Base-by-base conservation (phyloP, 2,888 invertebrate species). In the Nephrotoma flavescens region DNA sequence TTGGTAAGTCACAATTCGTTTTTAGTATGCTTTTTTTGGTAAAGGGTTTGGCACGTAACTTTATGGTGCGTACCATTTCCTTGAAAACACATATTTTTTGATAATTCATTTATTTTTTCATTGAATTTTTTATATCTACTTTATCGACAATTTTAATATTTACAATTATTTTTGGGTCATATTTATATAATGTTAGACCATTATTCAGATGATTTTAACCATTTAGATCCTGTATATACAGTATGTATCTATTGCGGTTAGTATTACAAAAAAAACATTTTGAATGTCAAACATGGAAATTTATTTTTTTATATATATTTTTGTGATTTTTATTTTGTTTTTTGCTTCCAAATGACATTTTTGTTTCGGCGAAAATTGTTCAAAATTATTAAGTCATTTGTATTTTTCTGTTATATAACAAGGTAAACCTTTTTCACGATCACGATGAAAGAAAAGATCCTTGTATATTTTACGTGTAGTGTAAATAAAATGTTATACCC, bases 1-100 rank as follows among this genome's bases (percentile, higher is more conserved):
- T 94, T 91, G 95, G 95, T 95, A 93, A 92, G 91, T 89, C 45
- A 31, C 57, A 57, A 41, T 86, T 47, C n/a, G 9, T 84, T 84
- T 45, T 86, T 86, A 86, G 41, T 31, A 86, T 19, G 15, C 31
- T 41, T 31, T 71, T 71, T 71, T 71, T 71, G 71, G 31, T 31
- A 31, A 1, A 4, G 71, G 31, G 31, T 71, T 31, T 71, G 19
- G 71, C 11, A 71, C 31, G 3, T 71, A 71, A 5, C 52, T 57
- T 11, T 11, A 11, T 15, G 52, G n/a, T 57, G 11, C 6, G 52
- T 57, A 15, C 6, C 15, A 57, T 57, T 57, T 57, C 52, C 52
- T 57, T 15, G 52, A 15, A 15, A 7, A 71, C 19, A 71, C 71
- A 71, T 71, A 71, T 71, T 71, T 15, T 85, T 85, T 85, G 44